phyloP scores from a whole-genome alignment of 2,888 invertebrate genomes.

The Protophormia terraenovae region DNA sequence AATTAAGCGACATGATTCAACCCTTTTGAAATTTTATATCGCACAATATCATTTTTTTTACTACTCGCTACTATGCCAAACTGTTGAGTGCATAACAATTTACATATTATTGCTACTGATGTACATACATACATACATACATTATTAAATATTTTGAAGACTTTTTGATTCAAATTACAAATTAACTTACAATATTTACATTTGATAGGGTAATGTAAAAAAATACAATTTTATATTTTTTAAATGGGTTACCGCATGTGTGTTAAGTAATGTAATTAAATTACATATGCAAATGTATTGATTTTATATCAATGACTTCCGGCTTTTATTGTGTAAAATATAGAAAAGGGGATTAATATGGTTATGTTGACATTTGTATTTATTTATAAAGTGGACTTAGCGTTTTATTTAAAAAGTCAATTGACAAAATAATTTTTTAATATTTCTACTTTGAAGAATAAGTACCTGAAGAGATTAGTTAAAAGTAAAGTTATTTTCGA shows the following conservation, averaged over 20 bases:
- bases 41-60: not conserved
- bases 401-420: no score
- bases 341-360: not conserved
- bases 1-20: conserved; percentile 6
- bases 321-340: not conserved
- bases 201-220: not conserved
- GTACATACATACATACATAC: not conserved
- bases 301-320: conserved; percentile 35
- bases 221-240: not conserved
- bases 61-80: conserved; percentile 12
- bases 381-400: no score
- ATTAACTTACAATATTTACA: conserved; percentile 7
- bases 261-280: not conserved
- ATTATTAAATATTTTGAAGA: not conserved
- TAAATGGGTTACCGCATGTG: not conserved
- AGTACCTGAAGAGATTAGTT: no score
- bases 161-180: not conserved
- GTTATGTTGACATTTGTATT: not conserved
- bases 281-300: conserved; percentile 46
- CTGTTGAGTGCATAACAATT: conserved; percentile 57
- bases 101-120: conserved; percentile 33
- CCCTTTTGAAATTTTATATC: conserved; percentile 7
- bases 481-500: no score
- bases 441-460: no score
- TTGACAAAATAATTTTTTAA: no score